Evolutionary conservation across 2,888 invertebrate genomes (phyloP), one percentile per base, ranked within the genome.

Genomic region (Amphipoea oculea): DNA sequence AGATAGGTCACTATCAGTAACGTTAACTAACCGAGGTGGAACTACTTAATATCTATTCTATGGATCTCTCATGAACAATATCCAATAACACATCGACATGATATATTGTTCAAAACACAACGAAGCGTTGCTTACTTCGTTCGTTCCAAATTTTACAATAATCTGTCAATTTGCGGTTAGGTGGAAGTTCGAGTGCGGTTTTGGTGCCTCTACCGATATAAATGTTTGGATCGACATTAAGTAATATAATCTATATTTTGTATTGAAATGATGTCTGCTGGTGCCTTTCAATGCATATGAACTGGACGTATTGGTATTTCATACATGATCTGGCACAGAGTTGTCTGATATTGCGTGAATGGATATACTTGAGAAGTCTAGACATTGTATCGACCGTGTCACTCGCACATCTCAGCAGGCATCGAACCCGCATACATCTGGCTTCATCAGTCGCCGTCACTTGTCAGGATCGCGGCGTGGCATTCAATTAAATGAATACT

Each of bases 1-100:
- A 60, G 69, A 67, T 88, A 80, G 79, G 85, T 80, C 76, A 68
- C 71, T 60, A 73, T 80, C 76, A 68, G 69, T 60, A 73, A 54
- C 45, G 23, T 36, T 54, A 72, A 65, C 40, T n/a, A 54, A 76
- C 12, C 70, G 65, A 51, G 6, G 65, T 76, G 79, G 70, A 77
- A 68, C 71, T 78, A 40, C 40, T 4, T 2, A 82, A 78, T 63
- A 67, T 40, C 20, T 48, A 48, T 68, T 40, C 48, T 63, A 66
- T 67, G 57, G 51, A 29, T 42, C 20, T 54, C 9, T 48, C 67
- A 48, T 60, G 65, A 42, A 68, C 20, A 60, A 66, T 48, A 20
- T 23, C 40, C 54, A n/a, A 17, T 54, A 45, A 67, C 36, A 54
- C 45, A 20, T 20, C 57, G 60, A 40, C 60, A 73, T n/a, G 45